Evolutionary conservation across 2,113 vertebrate genomes (phyloP), one percentile per base, ranked within the genome.

Genomic region (Falco punctatus): DNA sequence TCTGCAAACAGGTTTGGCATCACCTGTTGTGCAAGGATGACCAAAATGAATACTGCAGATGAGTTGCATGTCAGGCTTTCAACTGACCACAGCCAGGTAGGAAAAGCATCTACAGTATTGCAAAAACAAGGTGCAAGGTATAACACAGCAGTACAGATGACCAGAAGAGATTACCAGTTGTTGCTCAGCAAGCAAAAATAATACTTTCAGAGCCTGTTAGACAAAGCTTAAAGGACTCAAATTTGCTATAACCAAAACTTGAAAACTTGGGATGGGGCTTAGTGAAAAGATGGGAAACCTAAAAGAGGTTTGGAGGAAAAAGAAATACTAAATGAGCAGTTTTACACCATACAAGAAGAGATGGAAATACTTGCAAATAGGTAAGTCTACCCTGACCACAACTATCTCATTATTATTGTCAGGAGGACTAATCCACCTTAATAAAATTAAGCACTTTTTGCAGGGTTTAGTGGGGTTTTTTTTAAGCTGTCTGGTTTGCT

Each of bases 381-480:
- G 22, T 54, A 86, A 52, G 32, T 49, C 58, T 77, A 86, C 24
- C 66, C 40, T 65, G 79, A 75, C 58, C 48, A 65, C 70, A 89
- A 58, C 38, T 94, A 26, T 49, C 54, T 81, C 17, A 79, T 54
- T 9, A 4, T 82, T 90, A 48, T 22, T 88, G 40, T 33, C 49
- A 49, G 35, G 15, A 75, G 33, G 33, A 93, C 27, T 81, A 90
- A 79, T 27, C 21, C 20, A 87, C 30, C 33, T 72, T 9, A 80
- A 27, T 73, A 83, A 83, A 81, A 74, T 51, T 4, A 54, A 83
- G 22, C 19, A n/a, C 46, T 66, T 94, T 81, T 94, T 82, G 28
- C n/a, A 85, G 20, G 5, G 51, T 8, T 86, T 79, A 28, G 4
- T 38, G 32, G 0, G 0, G 0, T 0, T 7, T 59, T 81, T 81